A percentile compares a stretch with the other conserved stretches of the same genome.
Conservation (phyloP, 2,113 vertebrate species). For the Pheucticus melanocephalus region DNA sequence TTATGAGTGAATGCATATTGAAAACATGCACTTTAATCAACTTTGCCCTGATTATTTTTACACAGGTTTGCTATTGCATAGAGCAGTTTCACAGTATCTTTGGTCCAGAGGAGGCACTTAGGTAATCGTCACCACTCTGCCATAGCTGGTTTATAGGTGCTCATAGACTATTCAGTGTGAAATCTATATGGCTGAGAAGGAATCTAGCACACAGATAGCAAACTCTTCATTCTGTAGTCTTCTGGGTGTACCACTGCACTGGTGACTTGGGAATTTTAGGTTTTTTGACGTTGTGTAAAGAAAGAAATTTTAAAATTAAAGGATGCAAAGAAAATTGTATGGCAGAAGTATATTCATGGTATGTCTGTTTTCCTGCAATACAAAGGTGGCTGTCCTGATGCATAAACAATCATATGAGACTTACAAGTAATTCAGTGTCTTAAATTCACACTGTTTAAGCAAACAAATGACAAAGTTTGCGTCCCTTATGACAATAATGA, state of each 20-base stretch:
- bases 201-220: not conserved
- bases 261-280: not conserved
- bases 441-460: not conserved
- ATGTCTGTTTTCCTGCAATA: not conserved
- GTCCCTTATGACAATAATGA: not conserved
- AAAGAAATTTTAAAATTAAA: not conserved
- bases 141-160: not conserved
- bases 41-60: not conserved
- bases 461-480: not conserved
- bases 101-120: not conserved
- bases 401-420: not conserved
- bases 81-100: not conserved
- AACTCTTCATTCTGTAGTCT: not conserved
- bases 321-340: not conserved
- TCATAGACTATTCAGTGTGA: not conserved
- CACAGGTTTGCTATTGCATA: not conserved
- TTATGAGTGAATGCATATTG: not conserved
- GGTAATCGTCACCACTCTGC: not conserved
- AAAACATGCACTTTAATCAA: not conserved
- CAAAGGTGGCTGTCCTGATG: not conserved
- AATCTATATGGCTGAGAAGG: not conserved
- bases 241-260: not conserved
- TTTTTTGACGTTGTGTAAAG: not conserved
- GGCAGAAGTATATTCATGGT: not conserved
- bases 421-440: not conserved